These are phyloP conservation scores for Rhodinocichla rosea DNA, from an alignment of 2,113 vertebrate genomes.

Conservation along the genomic window DNA sequence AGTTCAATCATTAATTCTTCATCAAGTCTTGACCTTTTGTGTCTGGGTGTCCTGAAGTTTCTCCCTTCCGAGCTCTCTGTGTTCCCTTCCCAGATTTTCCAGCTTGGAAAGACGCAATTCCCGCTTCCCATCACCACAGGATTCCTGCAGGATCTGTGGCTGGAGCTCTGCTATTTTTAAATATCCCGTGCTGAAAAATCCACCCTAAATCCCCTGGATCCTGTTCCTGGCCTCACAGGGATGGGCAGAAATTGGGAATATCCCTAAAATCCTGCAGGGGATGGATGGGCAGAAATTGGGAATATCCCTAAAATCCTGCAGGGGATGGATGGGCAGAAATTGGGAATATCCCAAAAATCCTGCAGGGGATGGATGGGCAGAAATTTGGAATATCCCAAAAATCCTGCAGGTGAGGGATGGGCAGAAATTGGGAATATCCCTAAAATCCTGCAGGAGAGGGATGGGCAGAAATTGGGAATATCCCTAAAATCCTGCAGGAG, in stretches of 20 bases:
- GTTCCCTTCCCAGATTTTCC: background rate
- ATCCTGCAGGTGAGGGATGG: too few species aligned
- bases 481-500: too few species aligned
- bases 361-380: too few species aligned
- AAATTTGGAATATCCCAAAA: too few species aligned
- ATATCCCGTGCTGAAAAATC: background rate
- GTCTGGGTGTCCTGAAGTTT: background rate
- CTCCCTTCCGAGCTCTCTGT: background rate
- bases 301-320: too few species aligned
- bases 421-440: too few species aligned
- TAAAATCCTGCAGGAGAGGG: too few species aligned
- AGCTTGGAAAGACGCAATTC: background rate
- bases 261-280: background rate
- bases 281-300: too few species aligned
- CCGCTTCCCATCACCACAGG: rapidly evolving
- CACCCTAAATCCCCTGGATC: background rate
- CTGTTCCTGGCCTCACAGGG: background rate
- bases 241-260: background rate
- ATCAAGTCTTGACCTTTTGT: background rate
- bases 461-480: too few species aligned
- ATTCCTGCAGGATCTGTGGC: background rate
- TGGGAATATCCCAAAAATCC: too few species aligned
- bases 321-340: too few species aligned
- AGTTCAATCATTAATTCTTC: background rate
- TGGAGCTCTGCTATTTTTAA: background rate